Evolutionary conservation across 2,113 vertebrate genomes (phyloP).

Genomic region (Eulemur rufifrons): DNA sequence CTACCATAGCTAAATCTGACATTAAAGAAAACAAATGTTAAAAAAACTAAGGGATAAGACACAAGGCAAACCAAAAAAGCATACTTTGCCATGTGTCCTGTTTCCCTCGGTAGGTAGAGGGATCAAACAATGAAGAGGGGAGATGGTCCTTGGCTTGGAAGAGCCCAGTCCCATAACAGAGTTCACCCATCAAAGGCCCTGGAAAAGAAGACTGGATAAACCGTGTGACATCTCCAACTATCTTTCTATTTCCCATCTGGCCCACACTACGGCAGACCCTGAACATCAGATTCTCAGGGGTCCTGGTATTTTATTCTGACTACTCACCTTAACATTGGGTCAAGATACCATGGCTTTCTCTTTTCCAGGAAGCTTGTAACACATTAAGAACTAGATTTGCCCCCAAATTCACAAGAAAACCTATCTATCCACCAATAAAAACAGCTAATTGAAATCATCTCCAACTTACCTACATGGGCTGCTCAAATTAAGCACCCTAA

Average conservation of each 20-base stretch:
- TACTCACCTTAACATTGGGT: not conserved
- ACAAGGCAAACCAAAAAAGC: not conserved
- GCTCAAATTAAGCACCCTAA: not conserved
- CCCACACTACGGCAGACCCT: not conserved
- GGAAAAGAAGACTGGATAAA: not conserved
- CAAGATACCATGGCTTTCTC: not conserved
- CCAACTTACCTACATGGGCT: not conserved
- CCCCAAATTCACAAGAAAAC: not conserved
- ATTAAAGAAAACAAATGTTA: no score
- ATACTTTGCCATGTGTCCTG: not conserved
- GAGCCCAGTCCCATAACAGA: not conserved
- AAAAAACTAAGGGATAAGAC: not conserved
- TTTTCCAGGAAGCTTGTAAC: not conserved
- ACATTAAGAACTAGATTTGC: not conserved
- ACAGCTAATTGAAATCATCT: not conserved
- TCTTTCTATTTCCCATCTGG: not conserved
- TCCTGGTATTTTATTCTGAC: not conserved
- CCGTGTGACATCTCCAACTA: no score
- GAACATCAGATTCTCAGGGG: not conserved
- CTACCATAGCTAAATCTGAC: not conserved
- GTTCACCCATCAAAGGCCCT: not conserved
- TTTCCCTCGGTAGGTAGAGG: not conserved
- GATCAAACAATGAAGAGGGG: not conserved
- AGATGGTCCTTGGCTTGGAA: not conserved
- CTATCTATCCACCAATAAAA: not conserved